Base-by-base conservation (phyloP, 2,888 invertebrate genomes). In the Pycnomerus fuliginosus region DNA sequence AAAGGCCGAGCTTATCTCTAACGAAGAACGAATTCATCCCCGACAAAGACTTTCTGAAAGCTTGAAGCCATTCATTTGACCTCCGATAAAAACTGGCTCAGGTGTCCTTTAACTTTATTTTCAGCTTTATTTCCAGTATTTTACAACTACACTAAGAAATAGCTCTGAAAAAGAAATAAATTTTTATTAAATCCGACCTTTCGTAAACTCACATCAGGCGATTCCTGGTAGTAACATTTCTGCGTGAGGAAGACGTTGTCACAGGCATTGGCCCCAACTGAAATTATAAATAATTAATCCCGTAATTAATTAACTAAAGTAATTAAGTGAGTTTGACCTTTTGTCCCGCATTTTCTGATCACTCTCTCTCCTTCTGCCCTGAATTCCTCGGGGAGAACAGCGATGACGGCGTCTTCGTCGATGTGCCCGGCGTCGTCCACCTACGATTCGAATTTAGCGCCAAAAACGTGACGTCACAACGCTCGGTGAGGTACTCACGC, bases 351-450 rank as follows among this genome's bases (percentile, higher is more conserved):
- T 44, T 53, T 50, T 25, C 57, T 52, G 29, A 68, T 48, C 14
- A 51, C 49, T 1, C 58, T 57, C 16, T 43, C 58, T 0, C 52
- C 49, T 30, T 51, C 50, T 0, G 43, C 56, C 40, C 53, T 52
- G 16, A 61, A 39, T 23, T 65, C 65, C 2, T 64, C 61, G 2
- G 70, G 71, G 3, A 70, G 12, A 23, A 70, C 39, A 1, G 62
- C 64, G 11, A 65, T 37, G 2, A 65, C 53, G 2, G 67, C 63
- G 17, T 70, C 71, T 7, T 58, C 55, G 34, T 72, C 69, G 10
- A 70, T 50, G 2, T 59, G 47, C 7, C 70, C 70, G 16, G 70
- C 68, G 7, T 70, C 70, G 16, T 56, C 58, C 42, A 64, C 62
- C 70, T 70, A 30, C 25, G 13, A 4, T 27, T 36, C 4, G 7